Evolutionary conservation across 2,113 vertebrate genomes (phyloP).

Genomic region (Hyla sarda): DNA sequence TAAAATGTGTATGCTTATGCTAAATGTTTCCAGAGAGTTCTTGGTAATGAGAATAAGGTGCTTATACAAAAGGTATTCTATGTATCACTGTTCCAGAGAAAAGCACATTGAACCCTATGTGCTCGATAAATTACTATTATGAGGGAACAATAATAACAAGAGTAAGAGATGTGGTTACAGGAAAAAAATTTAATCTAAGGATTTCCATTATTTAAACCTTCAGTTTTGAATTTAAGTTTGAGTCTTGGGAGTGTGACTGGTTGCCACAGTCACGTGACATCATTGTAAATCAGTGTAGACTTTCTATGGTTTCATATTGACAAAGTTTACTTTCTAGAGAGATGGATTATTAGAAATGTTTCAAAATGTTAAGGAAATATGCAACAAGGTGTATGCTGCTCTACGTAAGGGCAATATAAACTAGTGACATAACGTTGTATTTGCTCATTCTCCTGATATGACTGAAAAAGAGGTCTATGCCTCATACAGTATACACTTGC

Average conservation of each 20-base stretch:
- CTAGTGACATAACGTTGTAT: no score
- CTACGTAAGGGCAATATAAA: no score
- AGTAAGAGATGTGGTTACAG: no score
- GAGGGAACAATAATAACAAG: neutral
- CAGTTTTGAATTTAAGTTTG: neutral
- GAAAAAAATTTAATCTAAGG: neutral
- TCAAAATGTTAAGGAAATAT: no score
- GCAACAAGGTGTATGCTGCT: no score
- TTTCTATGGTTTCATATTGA: neutral
- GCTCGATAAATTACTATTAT: neutral
- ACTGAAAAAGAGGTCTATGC: no score
- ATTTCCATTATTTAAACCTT: neutral
- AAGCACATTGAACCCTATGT: neutral
- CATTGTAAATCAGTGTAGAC: neutral
- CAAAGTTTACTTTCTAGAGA: neutral
- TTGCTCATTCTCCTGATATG: no score
- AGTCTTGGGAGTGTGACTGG: neutral
- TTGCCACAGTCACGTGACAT: neutral
- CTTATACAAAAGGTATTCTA: neutral
- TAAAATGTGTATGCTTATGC: neutral
- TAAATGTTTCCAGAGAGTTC: neutral
- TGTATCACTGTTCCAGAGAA: no score
- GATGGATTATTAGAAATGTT: no score
- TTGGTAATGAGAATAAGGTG: constrained; percentile 17
- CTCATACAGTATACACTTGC: no score